Conservation (phyloP, 2,888 invertebrate genomes). For the Lordiphosa andalusiaca region DNA sequence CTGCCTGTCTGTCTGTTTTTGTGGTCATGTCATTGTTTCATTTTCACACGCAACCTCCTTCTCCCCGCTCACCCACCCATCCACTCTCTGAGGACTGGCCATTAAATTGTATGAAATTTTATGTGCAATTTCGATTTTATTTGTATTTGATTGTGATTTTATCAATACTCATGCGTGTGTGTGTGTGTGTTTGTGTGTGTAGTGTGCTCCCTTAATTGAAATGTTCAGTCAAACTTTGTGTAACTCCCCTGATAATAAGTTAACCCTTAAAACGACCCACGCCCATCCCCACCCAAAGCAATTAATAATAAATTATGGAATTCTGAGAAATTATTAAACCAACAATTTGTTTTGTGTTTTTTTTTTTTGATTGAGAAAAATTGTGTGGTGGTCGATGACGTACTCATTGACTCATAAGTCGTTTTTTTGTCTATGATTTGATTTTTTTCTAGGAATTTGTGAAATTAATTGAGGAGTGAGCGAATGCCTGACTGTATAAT, state of each 20-base stretch:
- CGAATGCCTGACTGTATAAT: too few species aligned
- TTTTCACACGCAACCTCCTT: conserved; percentile 65
- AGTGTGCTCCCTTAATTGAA: conserved; percentile 56
- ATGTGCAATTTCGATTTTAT: conserved; percentile 69
- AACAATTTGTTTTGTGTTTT: conserved; percentile 4
- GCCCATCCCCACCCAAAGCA: conserved; percentile 31
- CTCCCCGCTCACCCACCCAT: too few species aligned
- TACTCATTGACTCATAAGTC: background rate
- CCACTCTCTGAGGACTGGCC: conserved; percentile 5
- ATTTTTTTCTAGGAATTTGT: conserved; percentile 26
- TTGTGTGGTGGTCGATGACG: background rate
- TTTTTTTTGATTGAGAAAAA: conserved; percentile 13
- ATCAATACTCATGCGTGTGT: conserved; percentile 51
- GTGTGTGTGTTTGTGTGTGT: conserved; percentile 14
- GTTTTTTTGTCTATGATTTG: conserved; percentile 17
- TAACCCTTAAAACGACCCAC: conserved; percentile 12
- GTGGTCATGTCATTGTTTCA: conserved; percentile 71
- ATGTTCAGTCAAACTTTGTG: conserved; percentile 46
- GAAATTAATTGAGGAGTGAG: conserved; percentile 4
- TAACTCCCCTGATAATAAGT: conserved; percentile 9
- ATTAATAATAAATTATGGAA: conserved; percentile 71
- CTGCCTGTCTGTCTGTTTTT: conserved; percentile 45
- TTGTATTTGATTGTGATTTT: conserved; percentile 72
- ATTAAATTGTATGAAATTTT: conserved; percentile 65
- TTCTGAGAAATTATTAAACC: conserved; percentile 51